A percentile compares a stretch with the other conserved stretches of the same genome.
Conservation (phyloP, 2,888 invertebrate genomes). For the Fissipunctia ypsillon region DNA sequence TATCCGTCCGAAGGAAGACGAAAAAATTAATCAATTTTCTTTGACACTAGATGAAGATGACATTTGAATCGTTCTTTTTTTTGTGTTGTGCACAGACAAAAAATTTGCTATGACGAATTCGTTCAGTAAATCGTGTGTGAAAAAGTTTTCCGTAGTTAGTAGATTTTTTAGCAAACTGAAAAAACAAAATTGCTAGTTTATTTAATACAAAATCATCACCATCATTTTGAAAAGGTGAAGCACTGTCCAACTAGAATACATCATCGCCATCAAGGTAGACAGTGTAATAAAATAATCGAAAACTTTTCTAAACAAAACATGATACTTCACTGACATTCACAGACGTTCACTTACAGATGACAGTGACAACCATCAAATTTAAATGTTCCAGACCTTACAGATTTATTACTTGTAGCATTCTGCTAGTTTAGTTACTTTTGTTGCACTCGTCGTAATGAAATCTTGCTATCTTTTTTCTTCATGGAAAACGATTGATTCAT, state of each 20-base stretch:
- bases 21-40: slow-evolving; percentile 58
- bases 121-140: background rate
- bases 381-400: background rate
- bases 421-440: background rate
- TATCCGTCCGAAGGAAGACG: slow-evolving; percentile 28
- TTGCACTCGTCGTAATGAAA: background rate
- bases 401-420: background rate
- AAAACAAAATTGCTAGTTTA: background rate
- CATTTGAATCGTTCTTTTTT: slow-evolving; percentile 44
- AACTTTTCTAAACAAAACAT: slow-evolving; percentile 22
- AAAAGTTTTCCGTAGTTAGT: background rate
- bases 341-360: background rate
- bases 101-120: background rate
- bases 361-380: slow-evolving; percentile 9
- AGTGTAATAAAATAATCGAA: background rate
- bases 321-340: background rate
- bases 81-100: slow-evolving; percentile 19
- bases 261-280: background rate
- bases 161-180: background rate
- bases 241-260: background rate
- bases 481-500: background rate
- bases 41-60: slow-evolving; percentile 49
- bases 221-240: background rate
- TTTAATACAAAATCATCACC: background rate
- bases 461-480: slow-evolving; percentile 11